A percentile compares a stretch with the other conserved stretches of the same genome.
Evolutionary conservation across 2,888 invertebrate species (phyloP).

Genomic region (Sarcophaga rosellei): DNA sequence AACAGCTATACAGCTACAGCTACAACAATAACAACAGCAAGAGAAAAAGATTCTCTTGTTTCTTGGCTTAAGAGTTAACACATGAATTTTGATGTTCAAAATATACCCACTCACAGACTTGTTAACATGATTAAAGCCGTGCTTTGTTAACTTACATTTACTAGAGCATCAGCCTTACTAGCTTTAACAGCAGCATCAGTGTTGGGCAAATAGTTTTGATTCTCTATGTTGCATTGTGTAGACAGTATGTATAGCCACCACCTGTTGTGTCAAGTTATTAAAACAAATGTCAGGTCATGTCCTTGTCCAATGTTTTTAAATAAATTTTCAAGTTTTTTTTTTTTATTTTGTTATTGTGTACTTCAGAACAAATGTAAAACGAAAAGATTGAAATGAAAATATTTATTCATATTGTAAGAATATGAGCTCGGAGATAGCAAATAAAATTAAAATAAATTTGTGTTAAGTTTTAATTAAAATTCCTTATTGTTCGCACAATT

Average conservation of each 20-base stretch:
- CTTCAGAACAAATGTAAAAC: no score
- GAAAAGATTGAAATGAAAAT: no score
- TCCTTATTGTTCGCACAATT: no score
- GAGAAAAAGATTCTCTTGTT: neutral
- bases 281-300: constrained; percentile 71
- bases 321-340: constrained; percentile 3
- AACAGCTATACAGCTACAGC: no score
- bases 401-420: no score
- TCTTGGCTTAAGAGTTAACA: neutral
- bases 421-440: no score
- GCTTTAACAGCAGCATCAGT: neutral
- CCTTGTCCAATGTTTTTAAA: constrained; percentile 57
- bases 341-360: neutral
- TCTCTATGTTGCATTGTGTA: no score
- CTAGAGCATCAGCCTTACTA: neutral
- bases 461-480: no score
- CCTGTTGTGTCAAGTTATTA: constrained; percentile 71
- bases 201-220: no score
- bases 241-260: constrained; percentile 57
- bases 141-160: constrained; percentile 12
- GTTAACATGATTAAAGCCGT: constrained; percentile 56
- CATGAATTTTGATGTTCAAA: constrained; percentile 43
- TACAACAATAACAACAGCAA: no score
- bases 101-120: constrained; percentile 62
- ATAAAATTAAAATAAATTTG: no score